Evolutionary conservation across 2,113 vertebrate species (phyloP).

Genomic region (Pan paniscus): DNA sequence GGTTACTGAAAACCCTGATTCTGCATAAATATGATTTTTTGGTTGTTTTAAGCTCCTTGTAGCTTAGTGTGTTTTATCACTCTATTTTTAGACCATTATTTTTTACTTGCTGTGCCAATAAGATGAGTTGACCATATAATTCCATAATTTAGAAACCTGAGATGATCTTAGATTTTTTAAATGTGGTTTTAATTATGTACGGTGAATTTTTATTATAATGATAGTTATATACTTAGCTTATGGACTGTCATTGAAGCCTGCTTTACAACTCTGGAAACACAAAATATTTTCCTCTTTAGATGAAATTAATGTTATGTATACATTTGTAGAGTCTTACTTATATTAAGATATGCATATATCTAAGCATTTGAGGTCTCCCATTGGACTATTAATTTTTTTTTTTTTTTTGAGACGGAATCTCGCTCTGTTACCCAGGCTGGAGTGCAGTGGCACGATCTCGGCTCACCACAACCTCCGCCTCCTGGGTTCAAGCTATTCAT

Average conservation of each 20-base stretch:
- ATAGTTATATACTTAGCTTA: background rate
- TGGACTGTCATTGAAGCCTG: background rate
- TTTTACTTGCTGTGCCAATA: background rate
- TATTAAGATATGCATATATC: background rate
- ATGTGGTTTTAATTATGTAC: background rate
- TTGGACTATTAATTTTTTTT: background rate
- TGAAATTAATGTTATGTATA: background rate
- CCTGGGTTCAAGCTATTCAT: too few species aligned
- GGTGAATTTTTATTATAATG: background rate
- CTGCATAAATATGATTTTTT: background rate
- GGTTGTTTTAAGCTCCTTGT: background rate
- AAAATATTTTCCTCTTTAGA: background rate
- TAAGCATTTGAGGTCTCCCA: background rate
- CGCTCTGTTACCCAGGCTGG: too few species aligned
- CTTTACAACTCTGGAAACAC: background rate
- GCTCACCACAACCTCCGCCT: too few species aligned
- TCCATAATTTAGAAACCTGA: background rate
- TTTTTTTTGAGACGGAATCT: too few species aligned
- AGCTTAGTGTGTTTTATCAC: background rate
- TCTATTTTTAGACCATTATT: background rate
- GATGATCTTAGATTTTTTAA: conserved; percentile 23
- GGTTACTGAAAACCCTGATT: conserved; percentile 1
- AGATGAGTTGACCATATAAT: background rate
- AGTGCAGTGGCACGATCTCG: too few species aligned
- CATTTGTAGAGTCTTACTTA: background rate